Percentiles rank a stretch among this genome's conserved stretches.
Evolutionary conservation across 2,888 invertebrate genomes (phyloP).

Genomic region (Sinodicranocentrus sp.): DNA sequence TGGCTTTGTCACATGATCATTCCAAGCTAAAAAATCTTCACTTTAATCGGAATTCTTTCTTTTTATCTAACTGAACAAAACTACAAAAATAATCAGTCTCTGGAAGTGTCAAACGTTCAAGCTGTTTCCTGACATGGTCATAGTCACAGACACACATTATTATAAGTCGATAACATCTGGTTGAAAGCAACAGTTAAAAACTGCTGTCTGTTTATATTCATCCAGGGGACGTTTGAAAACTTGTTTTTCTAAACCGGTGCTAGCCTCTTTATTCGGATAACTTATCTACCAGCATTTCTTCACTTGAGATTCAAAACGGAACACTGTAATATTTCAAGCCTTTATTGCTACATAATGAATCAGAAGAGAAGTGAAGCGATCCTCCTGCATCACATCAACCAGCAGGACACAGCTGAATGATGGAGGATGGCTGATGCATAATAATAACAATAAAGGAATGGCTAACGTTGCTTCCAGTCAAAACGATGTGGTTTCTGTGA

Average conservation of each 20-base stretch:
- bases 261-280: background rate
- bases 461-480: slow-evolving; percentile 38
- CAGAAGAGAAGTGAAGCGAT: too few species aligned
- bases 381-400: too few species aligned
- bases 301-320: too few species aligned
- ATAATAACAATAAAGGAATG: background rate
- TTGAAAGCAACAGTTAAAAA: background rate
- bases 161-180: slow-evolving; percentile 11
- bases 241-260: background rate
- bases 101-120: background rate
- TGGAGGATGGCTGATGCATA: background rate
- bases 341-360: too few species aligned
- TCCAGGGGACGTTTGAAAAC: slow-evolving; percentile 5
- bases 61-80: too few species aligned
- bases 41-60: too few species aligned
- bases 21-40: too few species aligned
- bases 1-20: too few species aligned
- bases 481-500: slow-evolving; percentile 43
- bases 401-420: slow-evolving; percentile 5
- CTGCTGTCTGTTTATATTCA: background rate
- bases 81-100: background rate
- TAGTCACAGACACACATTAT: background rate
- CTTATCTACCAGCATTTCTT: background rate
- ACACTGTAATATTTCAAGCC: too few species aligned
- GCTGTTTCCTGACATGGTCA: background rate